Percentiles rank a stretch among this genome's conserved stretches.
Evolutionary conservation across 2,888 invertebrate species (phyloP).

Genomic region (Drosophila longiperda): DNA sequence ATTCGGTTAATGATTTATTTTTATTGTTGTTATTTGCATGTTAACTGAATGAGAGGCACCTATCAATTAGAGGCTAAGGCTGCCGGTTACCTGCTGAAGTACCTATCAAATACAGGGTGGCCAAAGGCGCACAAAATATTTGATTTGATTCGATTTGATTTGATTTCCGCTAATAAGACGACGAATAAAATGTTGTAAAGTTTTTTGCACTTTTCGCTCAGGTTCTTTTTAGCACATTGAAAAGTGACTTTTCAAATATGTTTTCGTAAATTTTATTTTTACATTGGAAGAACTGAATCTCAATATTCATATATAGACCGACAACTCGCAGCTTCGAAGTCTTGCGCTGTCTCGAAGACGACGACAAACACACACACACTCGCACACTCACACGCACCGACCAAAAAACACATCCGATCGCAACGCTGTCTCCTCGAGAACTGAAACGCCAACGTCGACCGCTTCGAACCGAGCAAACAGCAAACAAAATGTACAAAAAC

Average conservation of each 20-base stretch:
- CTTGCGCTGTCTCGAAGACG: not conserved
- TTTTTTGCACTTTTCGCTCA: conserved; percentile 18
- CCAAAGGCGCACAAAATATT: not conserved
- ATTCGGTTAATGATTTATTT: conserved; percentile 42
- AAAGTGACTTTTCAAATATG: conserved; percentile 23
- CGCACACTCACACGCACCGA: conserved; percentile 9
- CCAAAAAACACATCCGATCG: conserved; percentile 63
- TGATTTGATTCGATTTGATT: not conserved
- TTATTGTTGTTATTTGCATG: conserved; percentile 56
- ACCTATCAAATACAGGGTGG: conserved; percentile 35
- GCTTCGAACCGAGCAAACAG: conserved; percentile 42
- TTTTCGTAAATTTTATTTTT: conserved; percentile 44
- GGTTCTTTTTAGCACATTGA: conserved; percentile 19
- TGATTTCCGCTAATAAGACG: conserved; percentile 13
- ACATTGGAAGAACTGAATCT: conserved; percentile 42
- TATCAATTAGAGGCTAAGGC: conserved; percentile 58
- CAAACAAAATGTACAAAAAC: conserved; percentile 28
- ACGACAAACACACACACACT: not conserved
- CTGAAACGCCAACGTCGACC: conserved; percentile 68
- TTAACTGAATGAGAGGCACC: conserved; percentile 45
- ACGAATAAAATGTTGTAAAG: not conserved
- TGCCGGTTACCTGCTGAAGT: conserved; percentile 37
- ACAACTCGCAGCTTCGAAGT: conserved; percentile 37
- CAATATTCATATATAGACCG: conserved; percentile 29
- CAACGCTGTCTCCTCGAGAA: conserved; percentile 71